phyloP scores from a whole-genome alignment of 2,888 invertebrate species.

The Acanthopleura granulata region DNA sequence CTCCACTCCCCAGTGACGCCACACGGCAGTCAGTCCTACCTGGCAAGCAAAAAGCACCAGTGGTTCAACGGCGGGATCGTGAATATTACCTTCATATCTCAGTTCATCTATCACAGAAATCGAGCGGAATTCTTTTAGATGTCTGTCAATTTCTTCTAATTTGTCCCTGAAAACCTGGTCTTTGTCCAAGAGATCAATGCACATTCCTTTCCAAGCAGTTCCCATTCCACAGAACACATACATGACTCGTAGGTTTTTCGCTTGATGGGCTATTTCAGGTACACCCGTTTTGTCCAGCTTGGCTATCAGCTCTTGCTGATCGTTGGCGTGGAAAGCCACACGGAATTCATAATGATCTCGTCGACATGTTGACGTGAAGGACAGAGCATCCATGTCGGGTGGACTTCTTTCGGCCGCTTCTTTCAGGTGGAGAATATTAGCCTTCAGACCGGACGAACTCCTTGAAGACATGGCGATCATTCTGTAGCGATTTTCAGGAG shows the following conservation, averaged over 20 bases:
- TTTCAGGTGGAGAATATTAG: constrained; percentile 14
- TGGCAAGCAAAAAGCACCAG: constrained; percentile 48
- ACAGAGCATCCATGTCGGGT: constrained; percentile 22
- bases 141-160: constrained; percentile 36
- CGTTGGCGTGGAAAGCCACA: constrained; percentile 23
- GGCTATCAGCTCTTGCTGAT: neutral
- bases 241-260: constrained; percentile 21
- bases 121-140: constrained; percentile 29
- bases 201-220: constrained; percentile 55
- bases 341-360: constrained; percentile 35
- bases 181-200: constrained; percentile 37
- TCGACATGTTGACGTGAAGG: constrained; percentile 35
- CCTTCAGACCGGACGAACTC: constrained; percentile 16
- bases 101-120: constrained; percentile 37
- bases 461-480: constrained; percentile 32
- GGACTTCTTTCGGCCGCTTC: neutral
- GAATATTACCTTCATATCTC: constrained; percentile 26
- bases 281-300: neutral
- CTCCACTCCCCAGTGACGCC: constrained; percentile 38
- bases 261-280: neutral
- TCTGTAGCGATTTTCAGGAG: constrained; percentile 14
- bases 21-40: constrained; percentile 35
- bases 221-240: constrained; percentile 59
- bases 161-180: constrained; percentile 35
- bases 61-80: constrained; percentile 41